Base-by-base conservation (phyloP, 2,797 vertebrate species). In the Coreius guichenoti region DNA sequence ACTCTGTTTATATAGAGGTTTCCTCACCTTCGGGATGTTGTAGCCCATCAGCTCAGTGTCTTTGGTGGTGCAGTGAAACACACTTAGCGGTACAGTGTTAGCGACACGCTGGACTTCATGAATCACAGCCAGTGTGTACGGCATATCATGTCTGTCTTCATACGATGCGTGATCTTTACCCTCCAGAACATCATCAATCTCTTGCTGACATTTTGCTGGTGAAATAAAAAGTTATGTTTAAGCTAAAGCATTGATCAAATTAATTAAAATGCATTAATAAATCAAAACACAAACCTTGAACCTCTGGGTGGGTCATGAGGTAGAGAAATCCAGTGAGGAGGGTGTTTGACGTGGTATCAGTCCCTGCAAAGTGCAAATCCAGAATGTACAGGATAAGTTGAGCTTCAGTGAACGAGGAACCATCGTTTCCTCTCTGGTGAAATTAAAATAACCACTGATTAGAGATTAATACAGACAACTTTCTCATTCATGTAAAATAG, bases 31-130 rank as follows among this genome's bases (percentile, higher is more conserved):
- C 9, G 95, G 96, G 73, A 96, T 94, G 23, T 88, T 91, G 87
- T 94, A 96, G 79, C 94, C 95, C 92, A 94, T 94, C 26, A 96
- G 86, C 86, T 94, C 90, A 21, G 95, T 95, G 90, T 95, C 93
- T 83, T 80, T 92, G 3, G 91, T 94, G 0, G 95, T 94, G 23
- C 81, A 84, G 88, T 96, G 96, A 47, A 92, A 93, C 19, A 95
- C 88, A 17, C 94, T 94, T 26, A 95, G 91, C 1, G 96, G 95
- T 3, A 91, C 90, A 0, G 93, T 93, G 90, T 61, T 77, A 58
- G 83, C 70, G 8, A 93, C 12, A 23, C 95, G 92, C 90, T 95
- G 95, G 16, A 92, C 61, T 86, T 96, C 95, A 78, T 96, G 95
- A 85, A 93, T 93, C 82, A 93, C 91, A 70, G 95, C 95, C 89